Evolutionary conservation across 1,140 invertebrate species (phyloP).

Genomic region (Lepidurus couesii): DNA sequence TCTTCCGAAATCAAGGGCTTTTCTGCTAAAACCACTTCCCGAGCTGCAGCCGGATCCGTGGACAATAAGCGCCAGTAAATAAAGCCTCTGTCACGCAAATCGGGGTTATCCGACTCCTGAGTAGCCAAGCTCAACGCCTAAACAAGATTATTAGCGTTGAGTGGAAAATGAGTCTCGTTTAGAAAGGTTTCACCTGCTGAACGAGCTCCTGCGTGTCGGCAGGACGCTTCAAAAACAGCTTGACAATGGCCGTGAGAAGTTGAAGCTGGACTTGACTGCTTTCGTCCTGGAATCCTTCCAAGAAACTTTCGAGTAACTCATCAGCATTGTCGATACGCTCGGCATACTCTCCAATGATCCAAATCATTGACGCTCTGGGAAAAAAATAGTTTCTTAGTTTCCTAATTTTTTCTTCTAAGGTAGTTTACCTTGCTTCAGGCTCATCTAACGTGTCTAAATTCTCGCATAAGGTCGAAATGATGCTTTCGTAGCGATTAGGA

Average conservation of each 20-base stretch:
- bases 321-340: conserved; percentile 99
- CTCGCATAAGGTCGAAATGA: conserved; percentile 98
- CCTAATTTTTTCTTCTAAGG: not conserved
- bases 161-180: not conserved
- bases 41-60: conserved; percentile 96
- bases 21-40: conserved; percentile 98
- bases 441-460: conserved; percentile 98
- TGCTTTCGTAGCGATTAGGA: conserved; percentile 99
- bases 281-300: conserved; percentile 99
- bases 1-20: conserved; percentile 99
- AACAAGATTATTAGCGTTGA: conserved; percentile 18
- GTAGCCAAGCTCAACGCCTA: conserved; percentile 86
- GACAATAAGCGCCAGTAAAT: conserved; percentile 99
- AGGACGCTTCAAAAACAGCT: conserved; percentile 95
- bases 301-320: conserved; percentile 93
- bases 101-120: conserved; percentile 99
- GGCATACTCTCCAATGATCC: conserved; percentile 99
- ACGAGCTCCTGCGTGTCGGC: conserved; percentile 98
- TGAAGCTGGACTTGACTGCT: conserved; percentile 98
- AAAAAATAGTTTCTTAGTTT: not conserved
- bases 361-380: conserved; percentile 94
- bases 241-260: conserved; percentile 94
- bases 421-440: conserved; percentile 75
- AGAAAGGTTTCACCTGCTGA: conserved; percentile 54
- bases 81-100: conserved; percentile 95